phyloP scores from a whole-genome alignment of 92 coral and sea anemone species.

The Metridium senile region DNA sequence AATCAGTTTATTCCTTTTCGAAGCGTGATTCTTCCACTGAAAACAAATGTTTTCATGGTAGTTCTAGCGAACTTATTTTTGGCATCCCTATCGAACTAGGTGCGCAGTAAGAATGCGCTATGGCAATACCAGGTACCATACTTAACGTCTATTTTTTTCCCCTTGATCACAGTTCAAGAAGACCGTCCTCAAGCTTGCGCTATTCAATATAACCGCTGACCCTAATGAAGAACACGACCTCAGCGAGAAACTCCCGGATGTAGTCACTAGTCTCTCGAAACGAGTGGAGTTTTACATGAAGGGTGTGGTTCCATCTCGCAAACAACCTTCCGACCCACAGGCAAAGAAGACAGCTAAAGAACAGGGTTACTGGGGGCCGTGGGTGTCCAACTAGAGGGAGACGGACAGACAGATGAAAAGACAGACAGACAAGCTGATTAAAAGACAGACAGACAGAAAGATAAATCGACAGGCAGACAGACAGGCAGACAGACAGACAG shows the following conservation, averaged over 20 bases:
- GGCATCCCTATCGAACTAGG: too few species aligned
- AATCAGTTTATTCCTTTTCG: too few species aligned
- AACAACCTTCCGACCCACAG: conserved; percentile 4
- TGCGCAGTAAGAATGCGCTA: too few species aligned
- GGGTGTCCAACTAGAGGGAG: not conserved
- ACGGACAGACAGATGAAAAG: not conserved
- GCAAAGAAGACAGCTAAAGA: conserved; percentile 12
- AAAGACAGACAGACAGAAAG: not conserved
- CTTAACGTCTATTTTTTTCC: not conserved
- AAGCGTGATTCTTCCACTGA: too few species aligned
- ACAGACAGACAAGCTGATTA: not conserved
- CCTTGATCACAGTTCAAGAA: not conserved
- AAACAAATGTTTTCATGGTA: too few species aligned
- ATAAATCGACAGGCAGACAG: not conserved
- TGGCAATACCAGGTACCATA: too few species aligned
- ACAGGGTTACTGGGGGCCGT: conserved; percentile 39
- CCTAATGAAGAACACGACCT: conserved; percentile 37
- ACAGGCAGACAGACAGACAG: not conserved
- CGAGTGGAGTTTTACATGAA: conserved; percentile 36
- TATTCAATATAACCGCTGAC: conserved; percentile 53
- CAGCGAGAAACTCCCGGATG: conserved; percentile 29
- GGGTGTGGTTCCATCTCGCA: conserved; percentile 40
- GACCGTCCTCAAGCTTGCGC: conserved; percentile 4
- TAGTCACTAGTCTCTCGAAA: conserved; percentile 7
- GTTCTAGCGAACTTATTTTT: too few species aligned